Percentiles rank a stretch among this genome's conserved stretches.
phyloP scores from a whole-genome alignment of 1,140 invertebrate species.

The Steinernema feltiae region DNA sequence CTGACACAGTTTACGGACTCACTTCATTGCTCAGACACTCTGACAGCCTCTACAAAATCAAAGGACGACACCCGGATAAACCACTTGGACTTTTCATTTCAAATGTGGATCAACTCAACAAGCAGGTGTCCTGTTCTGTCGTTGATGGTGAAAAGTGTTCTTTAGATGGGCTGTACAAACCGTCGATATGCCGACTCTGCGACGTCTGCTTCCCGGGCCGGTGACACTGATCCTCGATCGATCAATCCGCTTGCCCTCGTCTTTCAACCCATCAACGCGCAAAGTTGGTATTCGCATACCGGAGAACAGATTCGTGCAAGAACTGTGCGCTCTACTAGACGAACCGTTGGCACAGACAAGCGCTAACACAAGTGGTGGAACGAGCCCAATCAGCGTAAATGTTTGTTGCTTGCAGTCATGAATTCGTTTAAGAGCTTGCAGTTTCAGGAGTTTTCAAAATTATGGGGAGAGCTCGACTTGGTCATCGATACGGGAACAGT shows the following conservation, averaged over 20 bases:
- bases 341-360: conserved; percentile 35
- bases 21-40: conserved; percentile 29
- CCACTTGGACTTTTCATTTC: conserved; percentile 34
- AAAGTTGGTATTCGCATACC: conserved; percentile 37
- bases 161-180: conserved; percentile 17
- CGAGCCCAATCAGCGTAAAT: conserved; percentile 6
- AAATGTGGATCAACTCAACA: conserved; percentile 15
- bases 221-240: conserved; percentile 37
- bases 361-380: conserved; percentile 28
- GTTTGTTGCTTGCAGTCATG: no score
- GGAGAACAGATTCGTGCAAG: conserved; percentile 23
- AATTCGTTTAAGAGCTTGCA: not conserved
- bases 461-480: conserved; percentile 28
- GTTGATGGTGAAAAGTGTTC: not conserved
- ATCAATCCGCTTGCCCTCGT: conserved; percentile 14
- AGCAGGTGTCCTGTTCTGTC: not conserved
- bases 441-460: conserved; percentile 26
- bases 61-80: conserved; percentile 24
- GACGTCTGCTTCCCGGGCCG: conserved; percentile 30
- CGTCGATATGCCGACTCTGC: not conserved
- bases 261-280: conserved; percentile 26
- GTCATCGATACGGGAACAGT: conserved; percentile 30
- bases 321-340: conserved; percentile 25
- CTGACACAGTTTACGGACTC: conserved; percentile 36
- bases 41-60: conserved; percentile 30